Evolutionary conservation across 2,113 vertebrate genomes (phyloP).

Genomic region (Paedocypris sp.): DNA sequence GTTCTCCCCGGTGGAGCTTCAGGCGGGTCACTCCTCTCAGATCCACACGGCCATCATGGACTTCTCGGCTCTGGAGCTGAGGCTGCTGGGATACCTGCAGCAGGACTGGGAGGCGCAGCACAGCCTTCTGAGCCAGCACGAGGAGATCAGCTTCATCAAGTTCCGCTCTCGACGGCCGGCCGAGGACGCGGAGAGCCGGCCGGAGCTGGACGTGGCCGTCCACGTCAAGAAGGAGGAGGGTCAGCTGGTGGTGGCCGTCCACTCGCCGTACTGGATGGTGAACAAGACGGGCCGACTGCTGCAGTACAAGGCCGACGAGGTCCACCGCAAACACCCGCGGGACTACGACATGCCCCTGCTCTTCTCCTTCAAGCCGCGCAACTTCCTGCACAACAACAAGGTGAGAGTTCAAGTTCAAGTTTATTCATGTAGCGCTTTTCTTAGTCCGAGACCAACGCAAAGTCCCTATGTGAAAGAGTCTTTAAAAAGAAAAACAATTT

Average conservation of each 20-base stretch:
- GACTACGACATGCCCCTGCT: conserved; percentile 86
- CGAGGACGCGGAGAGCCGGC: conserved; percentile 51
- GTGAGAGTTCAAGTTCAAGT: conserved; percentile 41
- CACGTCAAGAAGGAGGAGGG: conserved; percentile 76
- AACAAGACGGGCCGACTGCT: conserved; percentile 88
- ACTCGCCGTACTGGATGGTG: conserved; percentile 95
- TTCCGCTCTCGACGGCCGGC: conserved; percentile 66
- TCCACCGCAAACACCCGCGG: conserved; percentile 88
- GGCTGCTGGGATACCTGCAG: conserved; percentile 76
- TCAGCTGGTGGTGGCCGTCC: conserved; percentile 72
- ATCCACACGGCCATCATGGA: conserved; percentile 78
- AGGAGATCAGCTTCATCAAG: conserved; percentile 83
- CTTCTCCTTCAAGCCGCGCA: conserved; percentile 89
- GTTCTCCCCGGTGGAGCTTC: conserved; percentile 48
- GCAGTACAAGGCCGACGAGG: conserved; percentile 93
- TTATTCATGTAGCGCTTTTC: no score
- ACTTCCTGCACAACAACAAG: conserved; percentile 92
- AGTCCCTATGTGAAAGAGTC: no score
- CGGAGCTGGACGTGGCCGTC: conserved; percentile 82
- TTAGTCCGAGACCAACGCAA: no score
- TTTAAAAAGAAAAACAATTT: no score
- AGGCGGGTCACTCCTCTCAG: conserved; percentile 79
- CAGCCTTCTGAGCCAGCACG: conserved; percentile 62
- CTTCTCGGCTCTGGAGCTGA: conserved; percentile 68
- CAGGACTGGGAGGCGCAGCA: conserved; percentile 81